Conservation (phyloP, 2,888 invertebrate species). For the Anaspis maculata region DNA sequence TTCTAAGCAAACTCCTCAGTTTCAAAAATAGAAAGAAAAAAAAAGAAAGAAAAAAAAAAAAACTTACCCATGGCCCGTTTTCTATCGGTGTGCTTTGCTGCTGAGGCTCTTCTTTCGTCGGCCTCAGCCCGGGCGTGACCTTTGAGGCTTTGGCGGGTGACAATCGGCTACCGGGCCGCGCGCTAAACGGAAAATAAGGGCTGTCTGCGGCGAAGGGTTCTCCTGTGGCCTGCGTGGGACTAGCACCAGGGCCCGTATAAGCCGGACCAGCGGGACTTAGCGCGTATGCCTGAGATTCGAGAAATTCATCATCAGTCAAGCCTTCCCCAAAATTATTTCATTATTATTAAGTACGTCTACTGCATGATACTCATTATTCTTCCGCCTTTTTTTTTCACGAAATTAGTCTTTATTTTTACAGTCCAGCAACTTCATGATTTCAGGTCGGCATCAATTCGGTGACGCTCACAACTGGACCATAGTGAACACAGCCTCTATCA, state of each 20-base stretch:
- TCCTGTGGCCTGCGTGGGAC: slow-evolving; percentile 45
- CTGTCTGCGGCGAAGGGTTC: slow-evolving; percentile 53
- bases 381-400: too few species aligned
- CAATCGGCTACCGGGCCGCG: slow-evolving; percentile 42
- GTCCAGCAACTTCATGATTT: too few species aligned
- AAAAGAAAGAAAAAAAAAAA: slow-evolving; percentile 2
- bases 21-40: too few species aligned
- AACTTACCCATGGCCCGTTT: slow-evolving; percentile 40
- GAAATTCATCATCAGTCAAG: too few species aligned
- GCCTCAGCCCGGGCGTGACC: slow-evolving; percentile 33
- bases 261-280: slow-evolving; percentile 42
- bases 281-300: slow-evolving; percentile 38
- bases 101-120: slow-evolving; percentile 32
- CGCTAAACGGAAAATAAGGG: slow-evolving; percentile 59
- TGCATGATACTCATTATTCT: too few species aligned
- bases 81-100: slow-evolving; percentile 33
- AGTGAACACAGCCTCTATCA: too few species aligned
- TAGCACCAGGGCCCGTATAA: slow-evolving; percentile 39
- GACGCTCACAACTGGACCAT: too few species aligned
- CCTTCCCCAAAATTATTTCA: too few species aligned
- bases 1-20: too few species aligned
- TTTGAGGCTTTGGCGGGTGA: slow-evolving; percentile 49
- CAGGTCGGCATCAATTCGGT: too few species aligned
- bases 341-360: too few species aligned
- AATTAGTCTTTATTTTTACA: too few species aligned